phyloP scores from a whole-genome alignment of 1,140 invertebrate genomes.

The Orchestia grillus region DNA sequence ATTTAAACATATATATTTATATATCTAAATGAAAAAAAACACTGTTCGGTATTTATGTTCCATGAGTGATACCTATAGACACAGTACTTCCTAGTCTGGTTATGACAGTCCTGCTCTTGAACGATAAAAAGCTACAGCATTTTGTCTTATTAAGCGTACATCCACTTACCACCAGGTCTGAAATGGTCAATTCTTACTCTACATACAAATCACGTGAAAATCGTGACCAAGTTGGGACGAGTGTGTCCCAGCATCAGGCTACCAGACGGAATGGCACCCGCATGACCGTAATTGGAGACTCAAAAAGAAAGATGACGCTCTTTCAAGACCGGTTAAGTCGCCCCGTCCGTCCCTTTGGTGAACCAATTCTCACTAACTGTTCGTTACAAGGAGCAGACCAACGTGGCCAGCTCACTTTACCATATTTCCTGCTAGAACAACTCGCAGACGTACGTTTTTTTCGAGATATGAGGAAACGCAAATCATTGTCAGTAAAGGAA shows the following conservation, averaged over 20 bases:
- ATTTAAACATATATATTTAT: too few relatives aligned
- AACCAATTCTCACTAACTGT: neutral
- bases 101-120: too few relatives aligned
- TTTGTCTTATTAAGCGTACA: too few relatives aligned
- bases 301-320: neutral
- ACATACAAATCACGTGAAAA: neutral
- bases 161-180: too few relatives aligned
- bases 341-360: neutral
- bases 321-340: conserved; percentile 1
- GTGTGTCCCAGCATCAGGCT: neutral
- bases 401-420: neutral
- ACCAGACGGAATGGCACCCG: neutral
- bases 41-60: too few relatives aligned
- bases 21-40: too few relatives aligned
- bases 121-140: too few relatives aligned
- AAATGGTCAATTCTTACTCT: too few relatives aligned
- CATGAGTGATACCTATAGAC: too few relatives aligned
- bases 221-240: neutral
- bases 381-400: neutral
- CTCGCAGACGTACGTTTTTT: neutral
- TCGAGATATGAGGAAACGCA: neutral
- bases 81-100: too few relatives aligned
- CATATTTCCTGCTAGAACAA: neutral
- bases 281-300: conserved; percentile 23
- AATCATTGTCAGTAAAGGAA: neutral